These are phyloP conservation scores for Agriopis leucophaearia DNA, from an alignment of 2,888 invertebrate species.

Conservation along the genomic window DNA sequence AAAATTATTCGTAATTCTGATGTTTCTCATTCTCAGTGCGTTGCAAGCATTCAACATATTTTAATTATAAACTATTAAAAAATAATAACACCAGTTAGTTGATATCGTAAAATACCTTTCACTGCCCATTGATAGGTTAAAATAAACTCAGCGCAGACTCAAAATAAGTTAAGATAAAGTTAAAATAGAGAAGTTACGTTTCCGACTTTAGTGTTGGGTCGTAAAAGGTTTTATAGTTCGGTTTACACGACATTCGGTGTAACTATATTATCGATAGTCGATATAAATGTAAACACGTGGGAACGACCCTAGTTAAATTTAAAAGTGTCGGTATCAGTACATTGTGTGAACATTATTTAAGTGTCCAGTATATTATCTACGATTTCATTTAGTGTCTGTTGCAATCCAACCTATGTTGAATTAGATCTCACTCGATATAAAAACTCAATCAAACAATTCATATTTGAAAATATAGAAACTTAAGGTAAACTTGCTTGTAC, in stretches of 20 bases:
- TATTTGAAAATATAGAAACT: neutral
- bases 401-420: neutral
- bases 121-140: slow-evolving; percentile 35
- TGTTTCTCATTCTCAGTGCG: neutral
- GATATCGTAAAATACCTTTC: slow-evolving; percentile 33
- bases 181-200: slow-evolving; percentile 36
- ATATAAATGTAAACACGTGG: slow-evolving; percentile 39
- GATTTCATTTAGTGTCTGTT: slow-evolving; percentile 10
- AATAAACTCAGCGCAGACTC: slow-evolving; percentile 20
- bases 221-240: slow-evolving; percentile 42
- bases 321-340: slow-evolving; percentile 21
- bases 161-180: slow-evolving; percentile 36
- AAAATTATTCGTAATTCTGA: neutral
- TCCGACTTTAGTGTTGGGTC: slow-evolving; percentile 36
- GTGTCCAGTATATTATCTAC: slow-evolving; percentile 26
- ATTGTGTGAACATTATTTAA: slow-evolving; percentile 28
- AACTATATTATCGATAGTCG: slow-evolving; percentile 34
- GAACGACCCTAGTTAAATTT: slow-evolving; percentile 36
- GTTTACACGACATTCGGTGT: slow-evolving; percentile 41
- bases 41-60: neutral
- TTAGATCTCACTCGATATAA: neutral
- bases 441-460: too few species aligned
- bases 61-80: slow-evolving; percentile 19
- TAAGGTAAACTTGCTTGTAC: too few species aligned
- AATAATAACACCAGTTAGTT: slow-evolving; percentile 18